Conservation (phyloP, 2,797 vertebrate species). For the Phylloscopus collybita region DNA sequence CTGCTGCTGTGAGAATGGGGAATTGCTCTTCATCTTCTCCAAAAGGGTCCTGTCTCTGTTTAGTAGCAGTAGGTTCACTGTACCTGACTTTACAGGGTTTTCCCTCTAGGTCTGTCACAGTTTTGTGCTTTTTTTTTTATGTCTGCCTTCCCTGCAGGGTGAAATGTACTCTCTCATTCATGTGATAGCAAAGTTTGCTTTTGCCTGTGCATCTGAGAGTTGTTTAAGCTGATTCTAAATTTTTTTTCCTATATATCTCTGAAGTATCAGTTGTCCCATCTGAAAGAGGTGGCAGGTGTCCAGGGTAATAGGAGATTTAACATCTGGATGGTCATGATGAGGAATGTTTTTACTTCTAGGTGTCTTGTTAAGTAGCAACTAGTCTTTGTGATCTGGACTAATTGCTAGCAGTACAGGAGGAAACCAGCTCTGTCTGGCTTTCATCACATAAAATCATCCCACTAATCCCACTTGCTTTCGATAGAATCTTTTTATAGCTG, state of each 20-base stretch:
- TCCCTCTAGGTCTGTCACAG: not conserved
- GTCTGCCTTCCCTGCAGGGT: not conserved
- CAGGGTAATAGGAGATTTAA: slow-evolving; percentile 5
- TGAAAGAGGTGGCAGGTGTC: slow-evolving; percentile 26
- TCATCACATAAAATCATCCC: slow-evolving; percentile 11
- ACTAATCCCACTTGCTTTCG: slow-evolving; percentile 35
- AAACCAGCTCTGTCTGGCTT: slow-evolving; percentile 31
- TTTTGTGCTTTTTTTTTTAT: not conserved
- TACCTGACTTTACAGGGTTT: not conserved
- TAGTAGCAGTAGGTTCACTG: not conserved
- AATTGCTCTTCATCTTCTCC: not conserved
- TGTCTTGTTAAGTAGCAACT: slow-evolving; percentile 27
- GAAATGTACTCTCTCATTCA: not conserved
- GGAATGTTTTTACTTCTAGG: slow-evolving; percentile 20
- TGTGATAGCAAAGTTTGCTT: not conserved
- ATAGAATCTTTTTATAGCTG: slow-evolving; percentile 25
- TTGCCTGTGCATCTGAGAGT: not conserved
- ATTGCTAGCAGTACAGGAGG: slow-evolving; percentile 28
- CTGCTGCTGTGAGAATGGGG: not conserved
- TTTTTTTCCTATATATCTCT: not conserved
- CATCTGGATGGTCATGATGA: not conserved
- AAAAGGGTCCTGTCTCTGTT: not conserved
- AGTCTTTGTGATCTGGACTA: slow-evolving; percentile 17
- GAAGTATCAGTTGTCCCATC: not conserved
- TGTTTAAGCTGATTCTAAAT: not conserved